Evolutionary conservation across 2,797 vertebrate species (phyloP).

Genomic region (Centropyge bicolor): DNA sequence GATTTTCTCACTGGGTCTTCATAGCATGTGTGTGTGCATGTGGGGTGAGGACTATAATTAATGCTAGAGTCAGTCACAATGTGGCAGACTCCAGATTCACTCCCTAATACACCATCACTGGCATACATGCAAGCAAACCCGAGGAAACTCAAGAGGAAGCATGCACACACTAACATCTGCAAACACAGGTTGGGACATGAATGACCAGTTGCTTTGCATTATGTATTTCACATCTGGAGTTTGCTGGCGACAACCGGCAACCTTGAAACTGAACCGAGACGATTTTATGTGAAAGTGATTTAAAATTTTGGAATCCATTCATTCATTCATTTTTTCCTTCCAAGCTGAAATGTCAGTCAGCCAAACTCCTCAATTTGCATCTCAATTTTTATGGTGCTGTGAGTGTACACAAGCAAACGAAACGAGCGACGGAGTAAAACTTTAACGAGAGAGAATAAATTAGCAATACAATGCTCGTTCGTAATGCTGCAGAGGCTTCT

Average conservation of each 20-base stretch:
- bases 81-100: constrained; percentile 57
- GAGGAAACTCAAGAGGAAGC: constrained; percentile 4
- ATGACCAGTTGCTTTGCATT: constrained; percentile 53
- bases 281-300: constrained; percentile 25
- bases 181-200: constrained; percentile 22
- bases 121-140: constrained; percentile 19
- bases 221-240: constrained; percentile 61
- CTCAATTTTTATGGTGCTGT: constrained; percentile 47
- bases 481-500: constrained; percentile 47
- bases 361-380: constrained; percentile 48
- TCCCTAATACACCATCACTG: constrained; percentile 34
- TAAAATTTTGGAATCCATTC: constrained; percentile 4
- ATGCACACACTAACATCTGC: background rate
- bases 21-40: constrained; percentile 28
- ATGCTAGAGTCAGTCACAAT: constrained; percentile 62
- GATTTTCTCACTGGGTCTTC: constrained; percentile 51
- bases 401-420: constrained; percentile 53
- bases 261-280: constrained; percentile 34
- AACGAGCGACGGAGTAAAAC: constrained; percentile 52
- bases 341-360: constrained; percentile 35
- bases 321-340: constrained; percentile 15
- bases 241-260: constrained; percentile 7
- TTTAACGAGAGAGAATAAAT: constrained; percentile 69
- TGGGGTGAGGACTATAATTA: constrained; percentile 58
- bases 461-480: constrained; percentile 60